A percentile compares a stretch with the other conserved stretches of the same genome.
phyloP scores from a whole-genome alignment of 1,140 invertebrate species.

The Archegozetes longisetosus region DNA sequence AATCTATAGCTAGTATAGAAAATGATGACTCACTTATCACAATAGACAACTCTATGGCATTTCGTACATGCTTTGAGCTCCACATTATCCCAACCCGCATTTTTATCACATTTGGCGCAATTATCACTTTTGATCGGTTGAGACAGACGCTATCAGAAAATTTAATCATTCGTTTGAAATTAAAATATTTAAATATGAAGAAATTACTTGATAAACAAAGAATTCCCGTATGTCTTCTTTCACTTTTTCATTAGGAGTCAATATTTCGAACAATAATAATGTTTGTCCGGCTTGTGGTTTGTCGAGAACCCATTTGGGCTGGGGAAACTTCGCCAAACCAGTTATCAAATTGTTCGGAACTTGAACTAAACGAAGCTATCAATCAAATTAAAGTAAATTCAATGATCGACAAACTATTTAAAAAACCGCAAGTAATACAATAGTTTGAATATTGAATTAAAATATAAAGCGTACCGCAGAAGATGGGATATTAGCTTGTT shows the following conservation, averaged over 20 bases:
- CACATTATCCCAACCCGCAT: conserved; percentile 16
- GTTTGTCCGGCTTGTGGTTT: background rate
- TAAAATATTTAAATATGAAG: background rate
- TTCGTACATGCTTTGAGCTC: conserved; percentile 31
- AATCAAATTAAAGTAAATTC: no score
- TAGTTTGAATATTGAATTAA: no score
- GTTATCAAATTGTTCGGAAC: no score
- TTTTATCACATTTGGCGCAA: conserved; percentile 27
- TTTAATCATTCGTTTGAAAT: no score
- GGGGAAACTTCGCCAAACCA: background rate
- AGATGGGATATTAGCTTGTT: conserved; percentile 23
- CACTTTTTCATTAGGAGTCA: conserved; percentile 30
- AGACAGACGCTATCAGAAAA: conserved; percentile 7
- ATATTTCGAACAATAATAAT: conserved; percentile 25
- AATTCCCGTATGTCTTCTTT: no score
- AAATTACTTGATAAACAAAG: conserved; percentile 28
- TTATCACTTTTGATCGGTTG: conserved; percentile 25
- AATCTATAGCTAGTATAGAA: no score
- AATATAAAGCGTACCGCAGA: background rate
- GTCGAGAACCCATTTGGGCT: background rate
- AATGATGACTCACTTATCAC: no score
- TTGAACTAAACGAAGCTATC: no score
- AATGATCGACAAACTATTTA: no score
- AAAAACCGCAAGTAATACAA: no score
- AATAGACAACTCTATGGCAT: conserved; percentile 33